phyloP scores from a whole-genome alignment of 2,888 invertebrate species.

The Phoenoteleia sp. region DNA sequence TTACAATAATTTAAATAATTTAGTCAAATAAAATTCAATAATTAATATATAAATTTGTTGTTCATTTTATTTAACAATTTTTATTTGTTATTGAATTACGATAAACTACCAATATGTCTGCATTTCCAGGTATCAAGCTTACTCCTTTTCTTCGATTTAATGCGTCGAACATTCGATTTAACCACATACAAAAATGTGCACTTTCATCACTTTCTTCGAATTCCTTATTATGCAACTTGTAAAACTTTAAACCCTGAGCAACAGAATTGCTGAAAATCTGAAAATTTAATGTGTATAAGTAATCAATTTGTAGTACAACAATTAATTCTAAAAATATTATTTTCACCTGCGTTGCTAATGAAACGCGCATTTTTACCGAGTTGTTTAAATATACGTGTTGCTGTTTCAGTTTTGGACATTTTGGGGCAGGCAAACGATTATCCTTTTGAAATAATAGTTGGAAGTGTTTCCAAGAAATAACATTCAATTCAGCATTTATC shows the following conservation, averaged over 20 bases:
- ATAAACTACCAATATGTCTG: background rate
- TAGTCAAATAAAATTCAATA: too few species aligned
- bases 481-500: background rate
- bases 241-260: background rate
- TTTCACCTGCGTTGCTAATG: conserved; percentile 18
- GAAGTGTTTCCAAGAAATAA: conserved; percentile 24
- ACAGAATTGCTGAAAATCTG: conserved; percentile 24
- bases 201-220: conserved; percentile 5
- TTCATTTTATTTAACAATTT: background rate
- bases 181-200: background rate
- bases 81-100: background rate
- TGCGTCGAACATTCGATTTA: conserved; percentile 15
- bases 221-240: background rate
- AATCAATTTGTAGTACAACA: background rate
- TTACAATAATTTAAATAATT: background rate
- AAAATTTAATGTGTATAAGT: too few species aligned
- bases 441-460: conserved; percentile 12
- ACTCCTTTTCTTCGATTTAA: background rate
- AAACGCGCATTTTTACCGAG: conserved; percentile 30
- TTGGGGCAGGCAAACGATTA: background rate
- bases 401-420: conserved; percentile 8
- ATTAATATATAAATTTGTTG: background rate
- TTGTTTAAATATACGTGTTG: conserved; percentile 19
- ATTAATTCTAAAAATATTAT: too few species aligned
- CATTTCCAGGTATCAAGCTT: background rate